phyloP scores from a whole-genome alignment of 2,797 vertebrate species.

The Enteromius radiatus region DNA sequence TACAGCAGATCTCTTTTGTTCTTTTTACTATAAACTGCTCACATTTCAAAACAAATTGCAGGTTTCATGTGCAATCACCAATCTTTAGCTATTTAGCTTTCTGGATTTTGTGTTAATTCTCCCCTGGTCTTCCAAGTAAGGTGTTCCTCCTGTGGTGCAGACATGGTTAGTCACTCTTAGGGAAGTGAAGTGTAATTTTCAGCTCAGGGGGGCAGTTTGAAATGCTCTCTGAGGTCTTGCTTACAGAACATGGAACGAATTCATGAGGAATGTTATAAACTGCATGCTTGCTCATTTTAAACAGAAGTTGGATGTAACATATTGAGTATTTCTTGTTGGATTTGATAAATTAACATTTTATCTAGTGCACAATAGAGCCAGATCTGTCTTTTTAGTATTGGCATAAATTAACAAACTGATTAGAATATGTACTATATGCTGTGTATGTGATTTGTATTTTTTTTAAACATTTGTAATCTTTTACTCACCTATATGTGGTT shows the following conservation, averaged over 20 bases:
- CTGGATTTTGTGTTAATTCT: slow-evolving; percentile 25
- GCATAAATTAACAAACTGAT: neutral
- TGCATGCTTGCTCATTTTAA: neutral
- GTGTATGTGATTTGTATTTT: neutral
- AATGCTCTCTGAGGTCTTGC: slow-evolving; percentile 1
- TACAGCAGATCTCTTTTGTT: slow-evolving; percentile 11
- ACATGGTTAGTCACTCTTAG: slow-evolving; percentile 17
- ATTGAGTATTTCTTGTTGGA: slow-evolving; percentile 1
- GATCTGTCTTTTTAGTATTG: neutral
- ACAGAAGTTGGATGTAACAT: slow-evolving; percentile 1
- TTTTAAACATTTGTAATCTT: too few relatives aligned
- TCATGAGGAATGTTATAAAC: neutral
- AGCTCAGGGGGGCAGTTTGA: neutral
- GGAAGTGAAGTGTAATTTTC: slow-evolving; percentile 10
- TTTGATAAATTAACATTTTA: neutral
- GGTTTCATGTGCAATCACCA: neutral
- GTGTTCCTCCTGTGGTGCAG: slow-evolving; percentile 2
- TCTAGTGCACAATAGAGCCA: neutral
- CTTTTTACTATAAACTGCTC: neutral
- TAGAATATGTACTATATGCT: neutral
- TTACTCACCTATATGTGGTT: neutral
- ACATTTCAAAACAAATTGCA: slow-evolving; percentile 20
- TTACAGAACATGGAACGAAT: neutral
- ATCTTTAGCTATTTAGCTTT: slow-evolving; percentile 15
- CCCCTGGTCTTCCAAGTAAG: neutral